Base-by-base conservation (phyloP, 2,797 vertebrate genomes). In the Paratrypauchen microcephalus region DNA sequence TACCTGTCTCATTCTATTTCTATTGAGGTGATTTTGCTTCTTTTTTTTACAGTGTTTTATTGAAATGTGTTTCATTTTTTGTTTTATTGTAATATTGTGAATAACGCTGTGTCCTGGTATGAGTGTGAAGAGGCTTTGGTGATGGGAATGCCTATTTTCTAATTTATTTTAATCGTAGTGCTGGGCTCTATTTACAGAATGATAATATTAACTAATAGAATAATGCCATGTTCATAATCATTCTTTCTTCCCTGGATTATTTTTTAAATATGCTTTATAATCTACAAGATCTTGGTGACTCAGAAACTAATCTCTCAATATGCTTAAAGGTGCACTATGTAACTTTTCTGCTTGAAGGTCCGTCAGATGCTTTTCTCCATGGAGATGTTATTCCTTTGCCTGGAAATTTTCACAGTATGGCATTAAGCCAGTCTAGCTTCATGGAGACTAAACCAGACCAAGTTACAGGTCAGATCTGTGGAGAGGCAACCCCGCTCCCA, bases 111-210 rank as follows among this genome's bases (percentile, higher is more conserved):
- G 13, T 48, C 87, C 69, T 71, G 88, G 81, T 92, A 3, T 61
- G 32, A 61, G 91, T 86, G 87, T 87, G 88, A 83, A 85, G 84
- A 89, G 81, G 83, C 78, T 77, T 84, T 81, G 86, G 83, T 90
- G 82, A 68, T 84, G 80, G 83, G 86, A 80, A 82, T 83, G 70
- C 70, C 77, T 60, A 68, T n/a, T 57, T 66, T 83, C 61, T 59
- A 23, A 64, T 62, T 66, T 47, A 68, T 80, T 84, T 63, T 76
- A 57, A 41, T 12, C 15, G 12, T 41, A 41, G 3, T 41, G 39
- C 39, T 41, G 39, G 12, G 39, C 39, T 41, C 39, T 12, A 15
- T 41, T 12, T 15, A 41, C 39, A 41, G 41, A 45, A 45, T 77
- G 83, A 75, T 84, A 83, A 80, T 60, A 47, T 45, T 45, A 45